Base-by-base conservation (phyloP, 2,797 vertebrate species). In the Sylvia borin region DNA sequence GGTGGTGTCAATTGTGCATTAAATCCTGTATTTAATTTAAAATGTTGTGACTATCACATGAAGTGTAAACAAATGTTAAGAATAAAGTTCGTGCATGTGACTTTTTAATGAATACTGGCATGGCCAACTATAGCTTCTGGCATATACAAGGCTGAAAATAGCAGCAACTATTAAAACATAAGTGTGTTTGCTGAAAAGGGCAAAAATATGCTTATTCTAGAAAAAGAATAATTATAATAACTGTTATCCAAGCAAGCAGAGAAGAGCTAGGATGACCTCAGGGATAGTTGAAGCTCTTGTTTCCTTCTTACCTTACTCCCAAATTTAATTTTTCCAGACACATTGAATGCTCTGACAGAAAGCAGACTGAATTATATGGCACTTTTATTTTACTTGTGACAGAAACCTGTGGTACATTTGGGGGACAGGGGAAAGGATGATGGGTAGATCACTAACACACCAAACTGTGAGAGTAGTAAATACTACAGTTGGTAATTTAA, bases 321-420 rank as follows among this genome's bases (percentile, higher is more conserved):
- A 75, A 91, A 94, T 93, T 89, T 95, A 94, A 91, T 97, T 97
- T 93, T 97, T 94, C n/a, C n/a, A 15, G 29, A 27, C 64, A 42
- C 93, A 92, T 15, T 77, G 89, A 74, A 90, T 72, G 58, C n/a
- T 88, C 62, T 72, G 71, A 85, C 68, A 78, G 42, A 54, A 38
- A 92, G 43, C 45, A 88, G 74, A 80, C 73, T 92, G 50, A 74
- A 92, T 91, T 95, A 94, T 87, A 47, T 89, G 58, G 24, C 68
- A 85, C 64, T 97, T 95, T 51, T 43, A 25, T 85, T 85, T 92
- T 40, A 72, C 51, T 55, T 78, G 26, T 42, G 57, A 54, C 21
- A 84, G 73, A 90, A 93, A 21, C 6, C 38, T 67, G 14, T 73
- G 36, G 29, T 64, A 42, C 0, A 0, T 73, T 54, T 92, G 16